Evolutionary conservation across 1,140 invertebrate genomes (phyloP).

Genomic region (Drosophila baimaii): DNA sequence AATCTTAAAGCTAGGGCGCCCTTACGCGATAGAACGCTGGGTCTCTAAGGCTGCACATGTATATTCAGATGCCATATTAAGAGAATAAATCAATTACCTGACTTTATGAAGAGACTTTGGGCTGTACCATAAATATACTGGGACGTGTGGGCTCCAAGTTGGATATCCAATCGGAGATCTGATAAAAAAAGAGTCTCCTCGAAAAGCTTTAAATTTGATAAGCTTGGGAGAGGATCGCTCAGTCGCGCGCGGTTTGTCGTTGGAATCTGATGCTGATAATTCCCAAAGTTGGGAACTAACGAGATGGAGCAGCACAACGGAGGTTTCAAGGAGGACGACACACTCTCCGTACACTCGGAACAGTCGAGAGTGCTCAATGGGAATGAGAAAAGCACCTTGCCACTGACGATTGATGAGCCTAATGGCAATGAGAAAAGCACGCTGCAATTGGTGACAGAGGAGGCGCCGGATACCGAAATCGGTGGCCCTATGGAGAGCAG

Average conservation of each 20-base stretch:
- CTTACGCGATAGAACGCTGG: neutral
- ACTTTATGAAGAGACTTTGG: conserved; percentile 41
- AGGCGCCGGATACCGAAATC: neutral
- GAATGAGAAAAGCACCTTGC: conserved; percentile 19
- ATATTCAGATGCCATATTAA: conserved; percentile 9
- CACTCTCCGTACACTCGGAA: neutral
- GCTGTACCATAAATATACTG: conserved; percentile 23
- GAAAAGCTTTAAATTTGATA: conserved; percentile 36
- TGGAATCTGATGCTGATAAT: conserved; percentile 19
- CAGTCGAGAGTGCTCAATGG: neutral
- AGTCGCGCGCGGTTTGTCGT: conserved; percentile 16
- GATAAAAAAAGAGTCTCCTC: conserved; percentile 26
- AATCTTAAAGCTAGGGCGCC: neutral
- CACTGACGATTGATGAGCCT: neutral
- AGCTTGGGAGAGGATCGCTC: neutral
- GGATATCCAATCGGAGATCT: conserved; percentile 17
- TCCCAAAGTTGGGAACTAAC: neutral
- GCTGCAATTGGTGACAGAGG: conserved; percentile 5
- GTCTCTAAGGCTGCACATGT: neutral
- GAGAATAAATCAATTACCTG: conserved; percentile 30
- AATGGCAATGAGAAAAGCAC: conserved; percentile 19
- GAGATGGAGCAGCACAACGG: conserved; percentile 20
- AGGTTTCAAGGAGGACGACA: conserved; percentile 14
- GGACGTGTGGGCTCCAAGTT: conserved; percentile 1
- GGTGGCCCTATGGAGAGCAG: neutral